These are phyloP conservation scores for Pheosia tremula DNA, from an alignment of 2,888 invertebrate genomes.

Conservation along the genomic window DNA sequence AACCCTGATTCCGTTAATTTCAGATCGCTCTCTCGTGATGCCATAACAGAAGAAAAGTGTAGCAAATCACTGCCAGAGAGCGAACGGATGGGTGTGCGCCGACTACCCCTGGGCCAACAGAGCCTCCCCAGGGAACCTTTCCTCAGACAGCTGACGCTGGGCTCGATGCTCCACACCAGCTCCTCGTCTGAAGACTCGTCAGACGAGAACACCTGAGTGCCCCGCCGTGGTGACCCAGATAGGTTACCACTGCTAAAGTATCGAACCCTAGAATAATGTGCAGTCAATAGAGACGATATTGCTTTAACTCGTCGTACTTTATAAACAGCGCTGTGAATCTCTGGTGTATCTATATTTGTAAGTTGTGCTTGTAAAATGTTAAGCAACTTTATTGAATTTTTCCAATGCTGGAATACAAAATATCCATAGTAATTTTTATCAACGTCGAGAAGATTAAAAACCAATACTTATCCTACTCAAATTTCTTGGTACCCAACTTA, in stretches of 20 bases:
- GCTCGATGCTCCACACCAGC: conserved; percentile 85
- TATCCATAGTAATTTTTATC: too few species aligned
- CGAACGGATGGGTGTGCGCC: conserved; percentile 78
- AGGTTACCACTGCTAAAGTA: conserved; percentile 80
- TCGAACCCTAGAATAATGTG: conserved; percentile 67
- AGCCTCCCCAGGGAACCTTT: conserved; percentile 85
- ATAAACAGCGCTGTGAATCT: conserved; percentile 64
- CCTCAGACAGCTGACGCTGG: conserved; percentile 85
- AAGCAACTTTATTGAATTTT: background rate
- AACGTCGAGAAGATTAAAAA: too few species aligned
- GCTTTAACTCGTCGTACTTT: conserved; percentile 22
- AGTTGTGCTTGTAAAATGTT: conserved; percentile 10
- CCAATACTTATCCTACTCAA: too few species aligned
- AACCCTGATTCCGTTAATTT: conserved; percentile 21
- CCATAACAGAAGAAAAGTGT: conserved; percentile 89
- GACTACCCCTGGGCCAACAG: conserved; percentile 82
- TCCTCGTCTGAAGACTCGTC: conserved; percentile 84
- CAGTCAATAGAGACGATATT: conserved; percentile 13
- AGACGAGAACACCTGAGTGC: conserved; percentile 81
- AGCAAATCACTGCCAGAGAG: conserved; percentile 86
- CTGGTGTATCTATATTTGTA: conserved; percentile 43
- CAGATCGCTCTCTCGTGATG: conserved; percentile 86
- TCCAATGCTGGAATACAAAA: conserved; percentile 5
- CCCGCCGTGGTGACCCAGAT: conserved; percentile 78
- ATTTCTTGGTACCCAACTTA: too few species aligned